Base-by-base conservation (phyloP, 1,140 invertebrate genomes). In the Drosophila truncata region DNA sequence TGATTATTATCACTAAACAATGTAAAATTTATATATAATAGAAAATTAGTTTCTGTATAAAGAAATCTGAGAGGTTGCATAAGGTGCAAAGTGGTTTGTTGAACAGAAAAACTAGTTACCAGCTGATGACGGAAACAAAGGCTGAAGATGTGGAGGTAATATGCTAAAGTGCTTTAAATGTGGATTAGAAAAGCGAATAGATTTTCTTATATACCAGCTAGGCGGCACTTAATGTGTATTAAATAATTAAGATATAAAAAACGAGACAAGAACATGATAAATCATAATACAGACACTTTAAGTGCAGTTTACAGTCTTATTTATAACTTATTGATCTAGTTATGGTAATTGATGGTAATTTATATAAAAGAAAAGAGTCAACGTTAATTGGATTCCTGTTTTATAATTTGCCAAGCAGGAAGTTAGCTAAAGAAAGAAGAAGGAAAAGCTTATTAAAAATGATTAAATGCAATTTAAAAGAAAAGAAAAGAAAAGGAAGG, bases 111-210 rank as follows among this genome's bases (percentile, higher is more conserved):
- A 54, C 47, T 23, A 66, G 61, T 70, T 65, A 29, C 20, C 58
- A 66, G 33, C 35, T 39, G 37, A 52, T 31, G 60, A 27, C 18
- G 35, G 25, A 49, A 46, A 27, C 13, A 16, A 42, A 33, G 42
- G 16, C 31, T 14, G 33, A 55, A 41, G 29, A 69, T 49, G 46
- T 5, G 58, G 62, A 42, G 71, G 52, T 61, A 76, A 81, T 62
- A 73, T 76, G 49, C 27, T 62, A 80, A 84, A 82, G 81, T 84
- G 71, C 71, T 76, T 84, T 84, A 80, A 84, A 85, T 78, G 59
- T 77, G 65, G 49, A 77, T 84, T 84, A 76, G 37, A 23, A 41
- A 39, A 49, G 44, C 20, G 3, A 50, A 33, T 35, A 41, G 50
- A 35, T 42, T 52, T 37, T 35, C 29, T 16, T 29, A 41, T 29